Conservation (phyloP, 2,888 invertebrate genomes). For the Thereva nobilitata region DNA sequence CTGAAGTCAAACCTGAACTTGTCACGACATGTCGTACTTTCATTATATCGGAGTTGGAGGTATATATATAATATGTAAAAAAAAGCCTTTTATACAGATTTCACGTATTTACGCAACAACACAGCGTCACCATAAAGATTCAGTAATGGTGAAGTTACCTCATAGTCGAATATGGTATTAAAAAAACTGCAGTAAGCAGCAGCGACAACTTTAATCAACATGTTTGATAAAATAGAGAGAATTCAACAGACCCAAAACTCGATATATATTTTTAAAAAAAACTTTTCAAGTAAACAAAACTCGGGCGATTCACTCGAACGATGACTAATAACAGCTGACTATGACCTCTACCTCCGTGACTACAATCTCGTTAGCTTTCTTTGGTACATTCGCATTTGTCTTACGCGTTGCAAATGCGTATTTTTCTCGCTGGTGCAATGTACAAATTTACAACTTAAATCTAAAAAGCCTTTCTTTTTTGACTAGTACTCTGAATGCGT, state of each 20-base stretch:
- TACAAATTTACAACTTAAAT: too few species aligned
- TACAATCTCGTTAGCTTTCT: too few species aligned
- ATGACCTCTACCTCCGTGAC: constrained; percentile 17
- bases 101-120: constrained; percentile 32
- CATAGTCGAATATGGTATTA: constrained; percentile 22
- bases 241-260: not conserved
- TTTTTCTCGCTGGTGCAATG: too few species aligned
- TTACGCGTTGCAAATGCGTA: too few species aligned
- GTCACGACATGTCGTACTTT: constrained; percentile 28
- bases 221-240: too few species aligned
- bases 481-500: too few species aligned
- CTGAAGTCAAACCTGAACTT: constrained; percentile 23
- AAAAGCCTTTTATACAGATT: constrained; percentile 10
- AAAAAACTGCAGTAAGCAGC: not conserved
- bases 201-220: too few species aligned
- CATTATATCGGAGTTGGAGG: constrained; percentile 11
- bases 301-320: not conserved
- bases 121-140: constrained; percentile 26
- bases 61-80: constrained; percentile 1
- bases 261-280: not conserved
- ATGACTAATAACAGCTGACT: constrained; percentile 25
- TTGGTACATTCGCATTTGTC: too few species aligned
- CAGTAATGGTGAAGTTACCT: constrained; percentile 23
- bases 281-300: constrained; percentile 8
- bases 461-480: too few species aligned